Conservation (phyloP, 2,797 vertebrate genomes). For the Capromys pilorides region DNA sequence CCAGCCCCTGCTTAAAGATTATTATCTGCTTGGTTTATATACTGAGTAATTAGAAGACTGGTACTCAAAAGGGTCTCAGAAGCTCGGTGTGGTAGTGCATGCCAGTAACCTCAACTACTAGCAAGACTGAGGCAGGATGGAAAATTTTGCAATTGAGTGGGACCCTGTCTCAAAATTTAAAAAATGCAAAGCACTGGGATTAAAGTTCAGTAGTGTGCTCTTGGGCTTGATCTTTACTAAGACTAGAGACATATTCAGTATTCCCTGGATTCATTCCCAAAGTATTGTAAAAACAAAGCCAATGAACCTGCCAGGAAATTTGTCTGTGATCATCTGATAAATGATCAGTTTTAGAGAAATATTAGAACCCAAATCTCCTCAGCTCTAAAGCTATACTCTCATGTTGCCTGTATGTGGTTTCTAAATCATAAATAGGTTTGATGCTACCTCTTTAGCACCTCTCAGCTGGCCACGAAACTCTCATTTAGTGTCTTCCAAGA, state of each 20-base stretch:
- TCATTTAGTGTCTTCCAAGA: neutral
- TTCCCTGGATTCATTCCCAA: neutral
- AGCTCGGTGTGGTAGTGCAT: neutral
- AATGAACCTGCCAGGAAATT: neutral
- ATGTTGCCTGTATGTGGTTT: neutral
- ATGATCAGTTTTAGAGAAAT: neutral
- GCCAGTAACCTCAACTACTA: neutral
- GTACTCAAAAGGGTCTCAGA: conserved; percentile 4
- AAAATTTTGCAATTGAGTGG: neutral
- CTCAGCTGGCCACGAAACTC: neutral
- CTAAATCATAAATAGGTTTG: neutral
- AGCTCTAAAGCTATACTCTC: neutral
- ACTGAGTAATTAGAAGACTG: neutral
- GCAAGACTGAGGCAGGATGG: neutral
- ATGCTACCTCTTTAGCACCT: neutral
- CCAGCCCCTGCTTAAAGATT: conserved; percentile 32
- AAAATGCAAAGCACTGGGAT: neutral
- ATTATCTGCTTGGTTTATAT: neutral
- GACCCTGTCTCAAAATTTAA: neutral
- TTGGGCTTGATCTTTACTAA: neutral
- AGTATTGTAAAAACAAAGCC: neutral
- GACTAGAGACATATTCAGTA: neutral
- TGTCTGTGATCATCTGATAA: neutral
- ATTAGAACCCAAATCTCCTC: neutral
- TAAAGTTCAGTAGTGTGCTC: neutral